Conservation (phyloP, 2,113 vertebrate genomes). For the Oostethus manadensis region DNA sequence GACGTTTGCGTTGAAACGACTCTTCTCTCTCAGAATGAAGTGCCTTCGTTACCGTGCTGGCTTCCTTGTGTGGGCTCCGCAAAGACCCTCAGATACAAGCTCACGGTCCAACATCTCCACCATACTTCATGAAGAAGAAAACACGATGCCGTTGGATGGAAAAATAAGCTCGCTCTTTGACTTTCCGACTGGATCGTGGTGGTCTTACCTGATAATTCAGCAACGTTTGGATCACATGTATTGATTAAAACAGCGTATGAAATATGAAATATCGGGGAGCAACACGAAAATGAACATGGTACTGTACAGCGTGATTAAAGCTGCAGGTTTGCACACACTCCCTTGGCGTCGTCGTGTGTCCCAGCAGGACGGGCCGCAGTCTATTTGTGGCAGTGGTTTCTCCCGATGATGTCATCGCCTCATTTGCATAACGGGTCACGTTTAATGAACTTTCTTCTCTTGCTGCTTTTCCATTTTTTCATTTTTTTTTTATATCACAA, state of each 20-base stretch:
- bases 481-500: too few species aligned
- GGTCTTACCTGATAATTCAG: constrained; percentile 42
- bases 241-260: constrained; percentile 52
- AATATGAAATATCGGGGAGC: constrained; percentile 56
- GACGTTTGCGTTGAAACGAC: constrained; percentile 73
- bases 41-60: constrained; percentile 86
- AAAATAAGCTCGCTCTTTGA: background rate
- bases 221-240: constrained; percentile 36
- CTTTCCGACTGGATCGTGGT: too few species aligned
- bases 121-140: background rate
- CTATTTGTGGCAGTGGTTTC: too few species aligned
- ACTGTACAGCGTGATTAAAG: constrained; percentile 69
- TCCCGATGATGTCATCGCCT: background rate
- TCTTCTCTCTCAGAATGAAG: constrained; percentile 88
- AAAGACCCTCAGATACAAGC: constrained; percentile 1
- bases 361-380: background rate
- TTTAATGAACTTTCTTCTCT: too few species aligned
- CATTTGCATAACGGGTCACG: background rate
- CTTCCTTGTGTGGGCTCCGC: constrained; percentile 78
- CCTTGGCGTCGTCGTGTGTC: constrained; percentile 6
- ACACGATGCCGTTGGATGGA: background rate
- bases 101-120: constrained; percentile 1
- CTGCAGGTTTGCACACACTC: constrained; percentile 69
- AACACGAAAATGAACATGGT: constrained; percentile 52
- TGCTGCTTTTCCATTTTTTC: too few species aligned